Conservation (phyloP, 2,113 vertebrate species). For the Panurus biarmicus region DNA sequence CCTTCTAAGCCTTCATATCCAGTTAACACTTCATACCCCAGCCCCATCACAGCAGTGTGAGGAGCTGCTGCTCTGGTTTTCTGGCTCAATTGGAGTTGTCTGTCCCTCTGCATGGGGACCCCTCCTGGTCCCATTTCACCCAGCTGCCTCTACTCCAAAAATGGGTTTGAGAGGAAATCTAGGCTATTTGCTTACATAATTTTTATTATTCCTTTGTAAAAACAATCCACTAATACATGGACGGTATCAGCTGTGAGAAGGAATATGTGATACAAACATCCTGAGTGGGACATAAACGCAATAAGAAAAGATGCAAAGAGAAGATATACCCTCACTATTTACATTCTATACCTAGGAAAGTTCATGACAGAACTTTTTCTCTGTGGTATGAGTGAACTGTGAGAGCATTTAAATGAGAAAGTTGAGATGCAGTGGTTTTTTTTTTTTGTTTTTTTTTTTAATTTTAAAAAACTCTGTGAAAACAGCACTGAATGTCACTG, state of each 20-base stretch:
- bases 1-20: not conserved
- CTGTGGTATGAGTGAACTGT: not conserved
- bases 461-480: not conserved
- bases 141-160: not conserved
- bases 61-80: not conserved
- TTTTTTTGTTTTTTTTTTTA: not conserved
- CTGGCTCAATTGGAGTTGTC: not conserved
- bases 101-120: not conserved
- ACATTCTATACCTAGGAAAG: not conserved
- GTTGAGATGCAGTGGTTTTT: not conserved
- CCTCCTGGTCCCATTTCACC: not conserved
- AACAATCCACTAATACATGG: not conserved
- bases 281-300: not conserved
- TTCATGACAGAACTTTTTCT: not conserved
- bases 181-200: not conserved
- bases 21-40: not conserved
- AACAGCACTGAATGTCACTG: not conserved
- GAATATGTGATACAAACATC: not conserved
- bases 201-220: not conserved
- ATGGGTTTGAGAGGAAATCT: not conserved
- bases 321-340: not conserved
- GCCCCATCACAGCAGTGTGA: not conserved
- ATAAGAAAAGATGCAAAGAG: not conserved
- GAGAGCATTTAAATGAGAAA: not conserved
- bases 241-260: not conserved